A percentile compares a stretch with the other conserved stretches of the same genome.
Evolutionary conservation across 1,140 invertebrate genomes (phyloP).

Genomic region (Phymorhynchus buccinoides): DNA sequence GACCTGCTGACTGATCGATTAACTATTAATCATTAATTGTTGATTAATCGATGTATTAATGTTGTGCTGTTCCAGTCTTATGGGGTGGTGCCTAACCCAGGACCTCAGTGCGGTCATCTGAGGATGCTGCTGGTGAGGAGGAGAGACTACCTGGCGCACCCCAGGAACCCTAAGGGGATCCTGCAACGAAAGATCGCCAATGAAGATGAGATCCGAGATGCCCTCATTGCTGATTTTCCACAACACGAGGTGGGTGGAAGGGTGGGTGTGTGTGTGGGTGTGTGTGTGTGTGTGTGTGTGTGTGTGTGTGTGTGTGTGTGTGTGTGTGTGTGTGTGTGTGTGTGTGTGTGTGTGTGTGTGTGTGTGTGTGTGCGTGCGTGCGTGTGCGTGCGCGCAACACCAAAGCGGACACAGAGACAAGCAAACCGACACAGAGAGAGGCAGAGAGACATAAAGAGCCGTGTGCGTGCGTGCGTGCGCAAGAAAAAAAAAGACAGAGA

Average conservation of each 20-base stretch:
- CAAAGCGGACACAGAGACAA: not conserved
- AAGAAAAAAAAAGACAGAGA: not conserved
- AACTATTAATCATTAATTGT: too few species aligned
- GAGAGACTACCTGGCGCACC: constrained; percentile 64
- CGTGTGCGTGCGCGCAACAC: not conserved
- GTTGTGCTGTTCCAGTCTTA: not conserved
- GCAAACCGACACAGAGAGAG: not conserved
- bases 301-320: too few species aligned
- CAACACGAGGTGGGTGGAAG: constrained; percentile 5
- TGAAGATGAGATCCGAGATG: constrained; percentile 52
- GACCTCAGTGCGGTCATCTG: constrained; percentile 53
- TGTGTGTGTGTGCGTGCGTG: not conserved
- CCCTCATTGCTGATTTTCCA: constrained; percentile 25
- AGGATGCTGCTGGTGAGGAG: constrained; percentile 64
- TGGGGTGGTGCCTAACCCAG: constrained; percentile 6
- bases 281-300: too few species aligned
- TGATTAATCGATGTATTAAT: not conserved
- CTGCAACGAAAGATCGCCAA: constrained; percentile 57
- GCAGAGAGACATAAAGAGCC: not conserved
- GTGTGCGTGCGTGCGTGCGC: too few species aligned
- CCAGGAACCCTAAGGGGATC: constrained; percentile 59
- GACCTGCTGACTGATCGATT: too few species aligned
- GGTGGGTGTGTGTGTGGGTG: not conserved
- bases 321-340: too few species aligned
- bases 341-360: too few species aligned